Base-by-base conservation (phyloP, 2,113 vertebrate genomes). In the Dryoscopus gambensis region DNA sequence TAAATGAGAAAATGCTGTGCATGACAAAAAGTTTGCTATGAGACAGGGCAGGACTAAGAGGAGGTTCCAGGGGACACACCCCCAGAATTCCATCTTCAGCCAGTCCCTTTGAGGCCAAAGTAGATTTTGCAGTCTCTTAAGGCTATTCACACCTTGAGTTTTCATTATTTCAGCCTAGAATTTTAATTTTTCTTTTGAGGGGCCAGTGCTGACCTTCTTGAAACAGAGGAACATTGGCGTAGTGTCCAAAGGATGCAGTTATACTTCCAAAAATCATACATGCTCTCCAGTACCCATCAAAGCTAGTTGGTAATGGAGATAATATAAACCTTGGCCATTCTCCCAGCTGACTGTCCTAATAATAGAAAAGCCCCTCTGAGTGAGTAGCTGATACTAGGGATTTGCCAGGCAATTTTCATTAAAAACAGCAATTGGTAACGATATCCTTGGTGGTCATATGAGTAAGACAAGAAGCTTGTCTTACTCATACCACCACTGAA, bases 281-380 rank as follows among this genome's bases (percentile, higher is more conserved):
- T 73, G 4, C 9, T 96, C 63, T 93, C 59, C 67, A 52, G 55
- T 15, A 49, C 17, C 28, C 71, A 65, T 90, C 78, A 88, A 82
- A 88, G 15, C 21, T 53, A 52, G 9, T 18, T 8, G 0, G 33
- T 87, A 87, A 89, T 65, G 46, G 42, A 76, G 42, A n/a, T 87
- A 65, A 91, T 84, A 76, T 30, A 95, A 92, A 87, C 70, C 42
- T 94, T 96, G 92, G 90, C 79, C 40, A 37, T 52, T 78, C 24
- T 91, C 82, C 82, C 79, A 81, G 47, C 21, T 63, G 57, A 65
- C 40, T 73, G 24, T 70, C 56, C 85, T 84, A 81, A 88, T 79
- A 84, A 95, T 88, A 94, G 87, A 80, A 93, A 80, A 63, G 46
- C 11, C 50, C 25, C 64, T 75, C 44, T 56, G 67, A 91, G 11